phyloP scores from a whole-genome alignment of 2,888 invertebrate genomes.

The Pandemis cinnamomeana region DNA sequence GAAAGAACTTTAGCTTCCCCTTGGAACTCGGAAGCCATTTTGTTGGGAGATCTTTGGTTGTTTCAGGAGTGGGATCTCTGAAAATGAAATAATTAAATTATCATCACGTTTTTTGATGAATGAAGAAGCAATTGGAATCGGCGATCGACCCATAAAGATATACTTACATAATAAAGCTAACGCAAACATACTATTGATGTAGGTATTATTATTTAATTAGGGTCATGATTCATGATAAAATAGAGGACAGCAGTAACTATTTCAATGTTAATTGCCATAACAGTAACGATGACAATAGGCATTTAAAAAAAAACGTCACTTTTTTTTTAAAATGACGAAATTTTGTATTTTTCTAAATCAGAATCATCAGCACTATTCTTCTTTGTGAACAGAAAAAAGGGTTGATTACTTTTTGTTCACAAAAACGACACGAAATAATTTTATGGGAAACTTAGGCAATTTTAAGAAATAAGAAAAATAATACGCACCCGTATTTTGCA shows the following conservation, averaged over 20 bases:
- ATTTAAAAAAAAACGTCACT: too few relatives aligned
- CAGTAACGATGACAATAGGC: too few relatives aligned
- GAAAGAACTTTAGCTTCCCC: conserved; percentile 45
- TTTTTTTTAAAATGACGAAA: too few relatives aligned
- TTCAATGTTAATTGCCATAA: not conserved
- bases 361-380: too few relatives aligned
- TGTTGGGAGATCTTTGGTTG: conserved; percentile 33
- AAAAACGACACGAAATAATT: too few relatives aligned
- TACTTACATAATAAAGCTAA: not conserved
- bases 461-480: not conserved
- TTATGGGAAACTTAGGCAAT: too few relatives aligned
- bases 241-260: not conserved
- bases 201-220: not conserved
- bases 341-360: too few relatives aligned
- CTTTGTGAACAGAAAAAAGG: too few relatives aligned
- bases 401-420: too few relatives aligned
- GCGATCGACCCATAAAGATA: not conserved
- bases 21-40: conserved; percentile 39
- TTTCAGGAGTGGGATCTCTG: conserved; percentile 39
- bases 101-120: not conserved
- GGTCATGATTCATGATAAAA: not conserved
- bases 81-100: conserved; percentile 20
- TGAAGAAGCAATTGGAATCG: not conserved
- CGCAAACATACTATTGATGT: not conserved
- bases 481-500: conserved; percentile 54